Percentiles rank a stretch among this genome's conserved stretches.
phyloP scores from a whole-genome alignment of 23 tunicate genomes.

The Botrylloides violaceus region DNA sequence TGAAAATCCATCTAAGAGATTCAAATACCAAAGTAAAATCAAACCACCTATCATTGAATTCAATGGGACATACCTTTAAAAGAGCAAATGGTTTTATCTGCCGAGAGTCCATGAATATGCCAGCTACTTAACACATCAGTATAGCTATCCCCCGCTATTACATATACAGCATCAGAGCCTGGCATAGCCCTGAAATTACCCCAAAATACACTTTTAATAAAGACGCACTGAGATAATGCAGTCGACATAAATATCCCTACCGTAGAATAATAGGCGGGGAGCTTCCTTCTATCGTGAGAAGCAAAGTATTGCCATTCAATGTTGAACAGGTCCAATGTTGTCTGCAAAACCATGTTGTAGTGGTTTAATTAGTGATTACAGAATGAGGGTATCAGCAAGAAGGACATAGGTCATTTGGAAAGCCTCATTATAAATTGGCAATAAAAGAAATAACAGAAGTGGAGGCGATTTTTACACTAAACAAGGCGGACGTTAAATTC shows the following conservation, averaged over 20 bases:
- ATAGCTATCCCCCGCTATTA: constrained; percentile 1
- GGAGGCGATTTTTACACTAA: no score
- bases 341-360: constrained; percentile 5
- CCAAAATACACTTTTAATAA: background rate
- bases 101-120: constrained; percentile 2
- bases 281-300: constrained; percentile 14
- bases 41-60: no score
- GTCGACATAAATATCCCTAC: background rate
- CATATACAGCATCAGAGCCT: constrained; percentile 5
- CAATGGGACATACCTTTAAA: constrained; percentile 18
- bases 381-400: no score
- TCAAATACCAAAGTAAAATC: no score
- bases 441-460: no score
- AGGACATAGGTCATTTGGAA: no score
- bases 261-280: constrained; percentile 9
- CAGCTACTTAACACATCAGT: constrained; percentile 19
- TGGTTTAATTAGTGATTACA: background rate
- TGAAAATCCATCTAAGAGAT: constrained; percentile 24
- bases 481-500: no score
- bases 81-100: constrained; percentile 15
- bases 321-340: constrained; percentile 45
- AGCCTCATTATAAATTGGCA: no score
- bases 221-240: no score
- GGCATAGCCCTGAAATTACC: background rate
- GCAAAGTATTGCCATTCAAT: constrained; percentile 12